Base-by-base conservation (phyloP, 2,888 invertebrate genomes). In the Aradus depressus region DNA sequence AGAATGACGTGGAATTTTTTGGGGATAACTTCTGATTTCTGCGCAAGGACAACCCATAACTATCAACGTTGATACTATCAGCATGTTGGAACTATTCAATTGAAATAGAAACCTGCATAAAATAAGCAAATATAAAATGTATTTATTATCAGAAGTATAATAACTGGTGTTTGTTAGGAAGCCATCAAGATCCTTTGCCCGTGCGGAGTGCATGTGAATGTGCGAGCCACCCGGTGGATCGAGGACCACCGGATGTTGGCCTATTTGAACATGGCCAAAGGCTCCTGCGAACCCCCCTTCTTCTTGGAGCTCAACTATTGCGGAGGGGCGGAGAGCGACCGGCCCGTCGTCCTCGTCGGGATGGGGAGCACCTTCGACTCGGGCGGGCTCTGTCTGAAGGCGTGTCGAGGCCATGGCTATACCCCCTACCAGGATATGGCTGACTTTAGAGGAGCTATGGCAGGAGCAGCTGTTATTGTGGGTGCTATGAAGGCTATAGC, bases 231-330 rank as follows among this genome's bases (percentile, higher is more conserved):
- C 51, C 70, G 70, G 49, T 84, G 84, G 84, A 72, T 79, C 35
- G 71, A 73, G 61, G 64, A 71, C 6, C 75, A 76, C 65, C 74
- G 75, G 61, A 79, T 84, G 79, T 70, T 71, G 34, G 71, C 75
- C 0, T 77, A 79, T 61, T 65, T 84, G n/a, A 48, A 52, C 26
- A 45, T 55, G 32, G 55, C 52, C 37, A 56, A 72, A 42, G 84
- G 84, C 35, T 80, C 82, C 4, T 76, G 73, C 61, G 76, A 77
- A 62, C 73, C 76, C 41, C 81, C 82, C 2, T 64, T 76, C 42
- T 73, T 84, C 59, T 66, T 84, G 23, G 80, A 84, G 66, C 71
- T 80, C 57, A 63, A 64, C 4, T 82, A 81, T 66, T 70, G 71
- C 52, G 73, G 73, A 10, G 73, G 68, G 2, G 65, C 67, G 4